phyloP scores from a whole-genome alignment of 2,888 invertebrate species.

The Poecilobothrus nobilitatus region DNA sequence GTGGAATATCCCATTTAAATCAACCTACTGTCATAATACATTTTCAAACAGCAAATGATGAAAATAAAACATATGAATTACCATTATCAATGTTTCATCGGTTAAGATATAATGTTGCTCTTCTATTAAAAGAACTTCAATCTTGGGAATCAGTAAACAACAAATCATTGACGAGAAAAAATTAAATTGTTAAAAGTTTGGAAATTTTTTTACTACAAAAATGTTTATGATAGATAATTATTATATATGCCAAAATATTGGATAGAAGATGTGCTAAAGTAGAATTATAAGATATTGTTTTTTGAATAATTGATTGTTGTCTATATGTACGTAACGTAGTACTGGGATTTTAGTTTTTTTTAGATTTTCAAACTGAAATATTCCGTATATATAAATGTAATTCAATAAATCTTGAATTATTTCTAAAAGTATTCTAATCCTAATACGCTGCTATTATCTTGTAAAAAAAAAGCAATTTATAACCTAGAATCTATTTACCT shows the following conservation, averaged over 20 bases:
- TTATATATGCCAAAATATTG: background rate
- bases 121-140: slow-evolving; percentile 47
- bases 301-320: background rate
- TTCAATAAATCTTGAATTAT: too few species aligned
- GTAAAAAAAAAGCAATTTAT: too few species aligned
- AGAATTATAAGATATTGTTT: background rate
- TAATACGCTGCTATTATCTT: too few species aligned
- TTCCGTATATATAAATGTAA: too few species aligned
- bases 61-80: slow-evolving; percentile 45
- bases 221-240: too few species aligned
- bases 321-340: too few species aligned
- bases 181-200: background rate
- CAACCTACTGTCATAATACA: slow-evolving; percentile 48
- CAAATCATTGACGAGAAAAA: background rate
- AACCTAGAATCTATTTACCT: too few species aligned
- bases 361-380: too few species aligned
- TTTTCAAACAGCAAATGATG: slow-evolving; percentile 45
- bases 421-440: too few species aligned
- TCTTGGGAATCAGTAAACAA: slow-evolving; percentile 34
- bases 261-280: slow-evolving; percentile 3
- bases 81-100: slow-evolving; percentile 48
- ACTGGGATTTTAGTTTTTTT: too few species aligned
- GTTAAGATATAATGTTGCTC: slow-evolving; percentile 46
- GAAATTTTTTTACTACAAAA: too few species aligned
- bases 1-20: slow-evolving; percentile 40